These are phyloP conservation scores for Drosophila infuscata DNA, from an alignment of 2,888 invertebrate species.

Conservation along the genomic window DNA sequence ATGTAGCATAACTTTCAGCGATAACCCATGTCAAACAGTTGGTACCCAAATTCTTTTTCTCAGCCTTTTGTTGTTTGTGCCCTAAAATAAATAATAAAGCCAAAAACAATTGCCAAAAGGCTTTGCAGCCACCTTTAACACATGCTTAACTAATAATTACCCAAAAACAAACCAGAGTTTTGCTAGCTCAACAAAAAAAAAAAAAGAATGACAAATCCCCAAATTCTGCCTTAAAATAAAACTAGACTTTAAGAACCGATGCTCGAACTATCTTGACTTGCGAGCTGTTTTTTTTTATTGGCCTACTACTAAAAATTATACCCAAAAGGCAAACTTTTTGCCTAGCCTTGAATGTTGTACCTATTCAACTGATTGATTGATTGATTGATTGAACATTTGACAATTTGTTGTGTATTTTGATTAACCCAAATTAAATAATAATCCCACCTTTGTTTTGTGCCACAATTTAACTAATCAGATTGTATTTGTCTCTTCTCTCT, in stretches of 20 bases:
- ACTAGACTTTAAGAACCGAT: slow-evolving; percentile 33
- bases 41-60: slow-evolving; percentile 53
- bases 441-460: slow-evolving; percentile 28
- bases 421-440: slow-evolving; percentile 42
- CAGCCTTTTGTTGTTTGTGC: slow-evolving; percentile 61
- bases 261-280: slow-evolving; percentile 48
- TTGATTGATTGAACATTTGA: slow-evolving; percentile 53
- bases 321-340: slow-evolving; percentile 20
- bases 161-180: slow-evolving; percentile 8
- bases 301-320: slow-evolving; percentile 43
- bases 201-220: slow-evolving; percentile 24
- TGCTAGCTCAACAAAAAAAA: slow-evolving; percentile 10
- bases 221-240: slow-evolving; percentile 19
- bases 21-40: slow-evolving; percentile 61
- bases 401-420: slow-evolving; percentile 47
- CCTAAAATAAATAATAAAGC: slow-evolving; percentile 5
- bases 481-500: slow-evolving; percentile 69
- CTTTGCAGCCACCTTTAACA: slow-evolving; percentile 18
- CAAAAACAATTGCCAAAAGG: slow-evolving; percentile 10
- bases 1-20: slow-evolving; percentile 59
- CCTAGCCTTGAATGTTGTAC: slow-evolving; percentile 64
- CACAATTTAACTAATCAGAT: slow-evolving; percentile 68
- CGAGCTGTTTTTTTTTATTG: slow-evolving; percentile 22
- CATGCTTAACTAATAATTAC: slow-evolving; percentile 25
- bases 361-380: slow-evolving; percentile 43